Conservation (phyloP, 2,888 invertebrate genomes). For the Tachina grossa region DNA sequence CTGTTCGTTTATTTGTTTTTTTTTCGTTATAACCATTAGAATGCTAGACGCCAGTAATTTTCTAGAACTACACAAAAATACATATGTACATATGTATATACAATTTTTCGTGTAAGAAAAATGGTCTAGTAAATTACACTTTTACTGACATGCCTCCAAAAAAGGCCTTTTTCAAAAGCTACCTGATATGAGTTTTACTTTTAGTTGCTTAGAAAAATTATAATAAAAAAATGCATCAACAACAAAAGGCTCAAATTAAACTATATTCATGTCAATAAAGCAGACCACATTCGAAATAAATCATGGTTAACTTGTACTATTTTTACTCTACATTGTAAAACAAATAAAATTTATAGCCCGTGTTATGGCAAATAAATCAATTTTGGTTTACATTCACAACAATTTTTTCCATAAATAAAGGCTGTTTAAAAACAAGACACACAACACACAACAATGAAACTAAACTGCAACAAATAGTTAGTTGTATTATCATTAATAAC, state of each 20-base stretch:
- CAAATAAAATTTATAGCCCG: not conserved
- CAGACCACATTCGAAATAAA: not conserved
- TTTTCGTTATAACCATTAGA: slow-evolving; percentile 2
- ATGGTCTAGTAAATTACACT: not conserved
- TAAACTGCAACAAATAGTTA: not conserved
- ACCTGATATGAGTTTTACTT: not conserved
- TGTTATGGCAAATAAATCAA: not conserved
- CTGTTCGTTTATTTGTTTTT: not conserved
- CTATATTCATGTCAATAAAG: not conserved
- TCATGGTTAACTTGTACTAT: not conserved
- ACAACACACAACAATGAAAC: not conserved
- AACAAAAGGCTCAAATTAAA: no score
- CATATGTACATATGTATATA: no score
- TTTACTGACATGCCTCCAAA: not conserved
- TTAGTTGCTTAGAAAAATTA: no score
- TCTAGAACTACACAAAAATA: no score
- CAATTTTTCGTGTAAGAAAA: not conserved
- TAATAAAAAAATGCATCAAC: no score
- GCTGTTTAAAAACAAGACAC: not conserved
- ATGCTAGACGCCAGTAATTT: slow-evolving; percentile 19
- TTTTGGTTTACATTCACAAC: not conserved
- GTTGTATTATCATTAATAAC: not conserved
- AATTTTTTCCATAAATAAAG: not conserved
- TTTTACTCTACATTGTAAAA: no score
- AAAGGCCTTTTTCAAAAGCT: not conserved